These are phyloP conservation scores for Serrognathus titanus DNA, from an alignment of 2,888 invertebrate species.

Conservation along the genomic window DNA sequence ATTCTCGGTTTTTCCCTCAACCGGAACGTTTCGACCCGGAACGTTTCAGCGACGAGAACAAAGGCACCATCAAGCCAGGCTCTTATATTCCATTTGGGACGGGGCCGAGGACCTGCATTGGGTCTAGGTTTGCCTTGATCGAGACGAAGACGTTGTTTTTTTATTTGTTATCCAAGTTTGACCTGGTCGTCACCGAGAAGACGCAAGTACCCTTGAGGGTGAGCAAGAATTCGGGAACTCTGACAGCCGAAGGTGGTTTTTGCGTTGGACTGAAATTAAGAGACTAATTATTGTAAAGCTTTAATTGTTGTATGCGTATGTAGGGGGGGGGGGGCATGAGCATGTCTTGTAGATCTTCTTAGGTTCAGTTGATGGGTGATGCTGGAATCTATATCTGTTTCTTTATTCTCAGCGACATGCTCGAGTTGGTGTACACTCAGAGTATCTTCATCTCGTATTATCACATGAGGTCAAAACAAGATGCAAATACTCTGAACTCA, in stretches of 20 bases:
- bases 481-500: too few relatives aligned
- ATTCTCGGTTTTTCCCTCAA: slow-evolving; percentile 32
- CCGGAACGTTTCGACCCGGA: slow-evolving; percentile 33
- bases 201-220: slow-evolving; percentile 14
- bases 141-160: slow-evolving; percentile 35
- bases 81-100: slow-evolving; percentile 43
- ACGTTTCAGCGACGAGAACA: slow-evolving; percentile 48
- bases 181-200: slow-evolving; percentile 29
- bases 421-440: too few relatives aligned
- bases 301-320: slow-evolving; percentile 4
- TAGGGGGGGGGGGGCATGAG: neutral
- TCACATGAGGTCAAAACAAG: too few relatives aligned
- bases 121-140: slow-evolving; percentile 40
- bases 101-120: slow-evolving; percentile 63
- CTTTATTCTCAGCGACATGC: too few relatives aligned
- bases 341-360: too few relatives aligned
- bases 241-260: too few relatives aligned
- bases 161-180: slow-evolving; percentile 31
- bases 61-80: slow-evolving; percentile 47
- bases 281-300: neutral
- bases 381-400: too few relatives aligned
- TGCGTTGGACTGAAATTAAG: too few relatives aligned
- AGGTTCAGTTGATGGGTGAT: too few relatives aligned
- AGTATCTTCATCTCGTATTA: too few relatives aligned
- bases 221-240: too few relatives aligned